These are phyloP conservation scores for Plutomurus gul DNA, from an alignment of 1,140 invertebrate species.

Conservation along the genomic window DNA sequence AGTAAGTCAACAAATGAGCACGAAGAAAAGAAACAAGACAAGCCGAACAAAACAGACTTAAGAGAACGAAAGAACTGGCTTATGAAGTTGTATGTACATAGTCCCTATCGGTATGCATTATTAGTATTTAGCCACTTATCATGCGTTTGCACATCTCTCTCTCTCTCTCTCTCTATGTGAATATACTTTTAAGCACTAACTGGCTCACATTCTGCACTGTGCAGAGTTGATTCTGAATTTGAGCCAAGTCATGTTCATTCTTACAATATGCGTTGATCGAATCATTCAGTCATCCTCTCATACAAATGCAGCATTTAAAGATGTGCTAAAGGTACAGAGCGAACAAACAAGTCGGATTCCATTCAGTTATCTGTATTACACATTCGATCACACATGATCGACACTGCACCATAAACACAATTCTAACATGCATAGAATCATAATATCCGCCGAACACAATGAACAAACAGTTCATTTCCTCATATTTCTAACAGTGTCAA, in stretches of 20 bases:
- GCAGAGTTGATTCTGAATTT: neutral
- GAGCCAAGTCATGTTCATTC: neutral
- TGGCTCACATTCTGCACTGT: neutral
- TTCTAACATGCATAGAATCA: conserved; percentile 14
- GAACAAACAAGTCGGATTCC: neutral
- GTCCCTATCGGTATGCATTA: neutral
- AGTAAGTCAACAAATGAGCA: conserved; percentile 33
- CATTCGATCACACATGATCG: too few species aligned
- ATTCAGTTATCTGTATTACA: neutral
- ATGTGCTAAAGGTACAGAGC: neutral
- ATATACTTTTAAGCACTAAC: neutral
- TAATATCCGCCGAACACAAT: conserved; percentile 1
- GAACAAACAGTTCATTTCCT: conserved; percentile 9
- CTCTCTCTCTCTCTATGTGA: too few species aligned
- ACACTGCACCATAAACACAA: conserved; percentile 18
- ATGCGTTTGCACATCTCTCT: too few species aligned
- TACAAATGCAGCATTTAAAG: neutral
- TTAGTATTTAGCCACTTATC: too few species aligned
- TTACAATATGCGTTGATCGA: neutral
- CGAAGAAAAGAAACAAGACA: conserved; percentile 23
- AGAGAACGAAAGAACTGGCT: neutral
- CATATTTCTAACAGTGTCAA: neutral
- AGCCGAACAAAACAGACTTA: neutral
- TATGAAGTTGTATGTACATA: neutral
- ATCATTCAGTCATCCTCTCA: conserved; percentile 16